A percentile compares a stretch with the other conserved stretches of the same genome.
phyloP scores from a whole-genome alignment of 1,140 invertebrate species.

The Globodera rostochiensis region DNA sequence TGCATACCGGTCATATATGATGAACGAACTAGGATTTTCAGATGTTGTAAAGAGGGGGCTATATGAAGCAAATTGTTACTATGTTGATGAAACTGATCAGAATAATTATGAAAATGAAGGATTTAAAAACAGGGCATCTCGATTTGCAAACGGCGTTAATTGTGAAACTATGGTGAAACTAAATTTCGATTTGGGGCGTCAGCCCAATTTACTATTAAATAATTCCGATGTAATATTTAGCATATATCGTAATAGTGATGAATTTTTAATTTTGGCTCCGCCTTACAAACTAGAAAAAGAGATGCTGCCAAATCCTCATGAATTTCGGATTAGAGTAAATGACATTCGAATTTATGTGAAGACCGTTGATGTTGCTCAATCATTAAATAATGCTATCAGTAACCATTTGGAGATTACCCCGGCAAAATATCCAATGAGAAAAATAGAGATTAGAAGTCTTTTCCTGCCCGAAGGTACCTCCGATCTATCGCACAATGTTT shows the following conservation, averaged over 20 bases:
- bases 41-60: background rate
- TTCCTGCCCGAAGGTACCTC: slow-evolving; percentile 19
- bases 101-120: background rate
- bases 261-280: slow-evolving; percentile 33
- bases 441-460: slow-evolving; percentile 33
- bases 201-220: slow-evolving; percentile 28
- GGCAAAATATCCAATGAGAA: slow-evolving; percentile 33
- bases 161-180: slow-evolving; percentile 2
- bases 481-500: slow-evolving; percentile 27
- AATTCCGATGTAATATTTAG: slow-evolving; percentile 34
- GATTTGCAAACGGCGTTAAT: background rate
- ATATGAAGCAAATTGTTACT: slow-evolving; percentile 5
- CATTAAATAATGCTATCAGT: slow-evolving; percentile 34
- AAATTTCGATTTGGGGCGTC: slow-evolving; percentile 41
- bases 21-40: background rate
- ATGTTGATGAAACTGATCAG: background rate
- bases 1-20: too few relatives aligned
- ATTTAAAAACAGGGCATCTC: background rate
- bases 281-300: background rate
- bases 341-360: slow-evolving; percentile 23
- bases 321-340: slow-evolving; percentile 29
- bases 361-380: slow-evolving; percentile 26
- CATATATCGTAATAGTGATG: slow-evolving; percentile 24
- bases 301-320: background rate
- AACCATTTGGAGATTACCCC: slow-evolving; percentile 22